Evolutionary conservation across 2,888 invertebrate species (phyloP).

Genomic region (Andrena flavipes): DNA sequence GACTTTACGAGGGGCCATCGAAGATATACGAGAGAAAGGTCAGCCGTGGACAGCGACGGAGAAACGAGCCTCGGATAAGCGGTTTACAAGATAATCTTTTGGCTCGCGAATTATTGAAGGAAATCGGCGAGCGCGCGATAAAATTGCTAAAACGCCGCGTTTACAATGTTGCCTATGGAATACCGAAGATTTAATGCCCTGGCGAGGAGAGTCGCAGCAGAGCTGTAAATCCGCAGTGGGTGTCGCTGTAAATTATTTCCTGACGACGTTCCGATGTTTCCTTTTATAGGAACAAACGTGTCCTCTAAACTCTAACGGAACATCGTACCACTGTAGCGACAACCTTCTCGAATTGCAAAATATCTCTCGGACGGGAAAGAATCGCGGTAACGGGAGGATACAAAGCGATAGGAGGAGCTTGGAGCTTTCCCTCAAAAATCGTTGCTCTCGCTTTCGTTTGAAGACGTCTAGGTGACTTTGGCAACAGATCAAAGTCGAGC

Average conservation of each 20-base stretch:
- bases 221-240: background rate
- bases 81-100: slow-evolving; percentile 48
- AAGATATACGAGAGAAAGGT: slow-evolving; percentile 49
- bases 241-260: slow-evolving; percentile 29
- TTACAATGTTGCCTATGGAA: slow-evolving; percentile 2
- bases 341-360: background rate
- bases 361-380: too few species aligned
- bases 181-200: slow-evolving; percentile 7
- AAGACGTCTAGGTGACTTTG: slow-evolving; percentile 26
- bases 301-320: slow-evolving; percentile 3
- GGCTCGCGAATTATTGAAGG: slow-evolving; percentile 35
- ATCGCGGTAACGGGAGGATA: too few species aligned
- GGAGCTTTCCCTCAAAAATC: background rate
- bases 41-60: slow-evolving; percentile 18
- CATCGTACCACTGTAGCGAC: background rate
- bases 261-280: background rate
- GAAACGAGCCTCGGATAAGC: slow-evolving; percentile 8
- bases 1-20: slow-evolving; percentile 42
- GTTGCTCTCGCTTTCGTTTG: background rate
- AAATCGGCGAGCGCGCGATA: slow-evolving; percentile 26
- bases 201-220: slow-evolving; percentile 20
- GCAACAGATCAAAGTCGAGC: slow-evolving; percentile 46
- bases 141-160: slow-evolving; percentile 15
- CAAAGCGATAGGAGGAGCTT: background rate
- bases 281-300: background rate